Base-by-base conservation (phyloP, 2,113 vertebrate genomes). In the Siphamia tubifer region DNA sequence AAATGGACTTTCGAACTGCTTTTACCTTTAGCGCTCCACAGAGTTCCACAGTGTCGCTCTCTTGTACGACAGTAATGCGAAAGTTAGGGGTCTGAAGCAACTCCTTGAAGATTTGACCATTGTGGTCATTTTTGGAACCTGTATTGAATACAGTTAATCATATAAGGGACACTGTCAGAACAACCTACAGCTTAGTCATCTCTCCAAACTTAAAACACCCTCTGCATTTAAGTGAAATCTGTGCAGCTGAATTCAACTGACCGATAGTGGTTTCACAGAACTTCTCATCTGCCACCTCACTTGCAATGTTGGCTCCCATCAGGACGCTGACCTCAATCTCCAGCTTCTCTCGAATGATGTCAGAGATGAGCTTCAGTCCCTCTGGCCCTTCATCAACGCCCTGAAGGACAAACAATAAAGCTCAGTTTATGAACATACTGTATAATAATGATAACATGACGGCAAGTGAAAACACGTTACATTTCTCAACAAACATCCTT, bases 291-390 rank as follows among this genome's bases (percentile, higher is more conserved):
- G 94, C 95, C 77, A 95, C 95, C 79, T 96, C 94, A 24, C 24
- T 95, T 65, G 94, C 94, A 16, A 95, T 95, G 87, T 95, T 96
- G 42, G 95, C 94, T 8, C 94, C 94, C 95, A 95, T 96, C 11
- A 94, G 88, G 55, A 96, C 94, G 0, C 94, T 94, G 62, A 95
- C 84, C 9, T 96, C 93, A 5, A 96, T 95, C 39, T 90, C 89
- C 52, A 96, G 91, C 42, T 93, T 94, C 70, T 94, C 94, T 31
- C 91, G 84, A 82, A 95, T 95, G 86, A 95, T 91, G 86, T 95
- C 92, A 0, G 95, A 95, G 64, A 95, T 94, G 61, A 96, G 91
- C 56, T 89, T 94, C 68, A 95, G 72, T 30, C 93, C 93, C 0
- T 89, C 69, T 0, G 94, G 93, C 34, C 94, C 92, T 23, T 94